Evolutionary conservation across 2,888 invertebrate genomes (phyloP).

Genomic region (Diaphora mendica): DNA sequence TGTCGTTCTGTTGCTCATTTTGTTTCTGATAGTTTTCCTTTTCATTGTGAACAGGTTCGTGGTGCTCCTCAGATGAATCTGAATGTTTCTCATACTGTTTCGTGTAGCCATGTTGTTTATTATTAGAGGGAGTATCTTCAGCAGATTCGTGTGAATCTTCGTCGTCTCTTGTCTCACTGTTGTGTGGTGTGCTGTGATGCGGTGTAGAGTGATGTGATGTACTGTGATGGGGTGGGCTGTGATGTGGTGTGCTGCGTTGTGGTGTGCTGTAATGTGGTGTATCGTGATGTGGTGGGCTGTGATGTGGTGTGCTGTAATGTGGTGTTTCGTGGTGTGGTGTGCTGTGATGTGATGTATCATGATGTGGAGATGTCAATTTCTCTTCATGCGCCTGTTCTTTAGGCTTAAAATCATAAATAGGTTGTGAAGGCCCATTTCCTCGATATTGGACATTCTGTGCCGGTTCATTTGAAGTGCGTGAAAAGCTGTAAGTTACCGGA

Average conservation of each 20-base stretch:
- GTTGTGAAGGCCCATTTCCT: conserved; percentile 65
- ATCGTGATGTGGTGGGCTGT: conserved; percentile 4
- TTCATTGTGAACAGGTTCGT: conserved; percentile 34
- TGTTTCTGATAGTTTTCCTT: conserved; percentile 33
- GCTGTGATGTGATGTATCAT: conserved; percentile 25
- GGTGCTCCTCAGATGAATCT: conserved; percentile 38
- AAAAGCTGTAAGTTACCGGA: conserved; percentile 72
- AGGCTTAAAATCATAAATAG: conserved; percentile 66
- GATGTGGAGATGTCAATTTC: conserved; percentile 15
- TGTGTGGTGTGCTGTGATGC: conserved; percentile 39
- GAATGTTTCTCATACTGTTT: conserved; percentile 32
- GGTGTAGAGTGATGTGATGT: neutral
- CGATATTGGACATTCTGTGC: conserved; percentile 63
- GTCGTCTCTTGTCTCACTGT: conserved; percentile 41
- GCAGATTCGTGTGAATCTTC: conserved; percentile 42
- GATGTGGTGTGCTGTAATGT: conserved; percentile 34
- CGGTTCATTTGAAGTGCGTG: conserved; percentile 65
- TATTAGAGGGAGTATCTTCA: conserved; percentile 41
- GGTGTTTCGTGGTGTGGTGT: conserved; percentile 41
- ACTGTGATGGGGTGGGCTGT: too few species aligned
- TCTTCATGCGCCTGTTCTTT: conserved; percentile 52
- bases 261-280: too few species aligned
- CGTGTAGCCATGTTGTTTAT: conserved; percentile 34
- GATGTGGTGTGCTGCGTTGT: too few species aligned
- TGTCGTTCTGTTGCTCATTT: conserved; percentile 23